Conservation (phyloP, 2,113 vertebrate genomes). For the Toxostoma redivivum region DNA sequence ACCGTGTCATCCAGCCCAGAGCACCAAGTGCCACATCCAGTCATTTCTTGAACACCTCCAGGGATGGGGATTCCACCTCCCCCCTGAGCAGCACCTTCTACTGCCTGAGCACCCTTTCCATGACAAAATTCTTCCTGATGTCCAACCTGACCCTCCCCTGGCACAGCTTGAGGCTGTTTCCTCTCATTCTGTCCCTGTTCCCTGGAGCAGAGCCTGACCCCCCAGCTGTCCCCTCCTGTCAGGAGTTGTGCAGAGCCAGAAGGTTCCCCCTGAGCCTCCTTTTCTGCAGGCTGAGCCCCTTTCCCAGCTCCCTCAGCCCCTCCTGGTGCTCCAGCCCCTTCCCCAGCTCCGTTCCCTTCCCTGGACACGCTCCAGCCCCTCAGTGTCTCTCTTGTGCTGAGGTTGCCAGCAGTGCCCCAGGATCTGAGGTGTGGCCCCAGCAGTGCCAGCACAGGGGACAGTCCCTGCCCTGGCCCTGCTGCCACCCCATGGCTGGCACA, state of each 20-base stretch:
- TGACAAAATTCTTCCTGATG: not conserved
- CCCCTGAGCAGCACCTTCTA: not conserved
- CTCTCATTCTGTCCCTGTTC: rapidly evolving
- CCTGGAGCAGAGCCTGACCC: not conserved
- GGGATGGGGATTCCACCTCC: rapidly evolving
- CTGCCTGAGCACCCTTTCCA: rapidly evolving
- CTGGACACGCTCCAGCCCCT: not conserved
- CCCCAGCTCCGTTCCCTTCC: not conserved
- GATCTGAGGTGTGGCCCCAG: too few species aligned
- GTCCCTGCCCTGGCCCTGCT: not conserved
- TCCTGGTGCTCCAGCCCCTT: not conserved
- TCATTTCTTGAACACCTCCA: too few species aligned
- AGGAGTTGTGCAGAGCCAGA: not conserved
- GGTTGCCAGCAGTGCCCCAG: too few species aligned
- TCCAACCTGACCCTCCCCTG: not conserved
- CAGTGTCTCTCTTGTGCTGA: not conserved
- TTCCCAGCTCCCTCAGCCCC: not conserved
- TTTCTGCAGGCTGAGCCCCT: not conserved
- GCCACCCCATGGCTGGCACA: not conserved
- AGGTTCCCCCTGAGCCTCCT: not conserved
- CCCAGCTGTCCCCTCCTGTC: not conserved
- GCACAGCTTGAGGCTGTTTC: rapidly evolving
- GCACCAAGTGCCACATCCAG: not conserved
- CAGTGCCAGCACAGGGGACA: not conserved
- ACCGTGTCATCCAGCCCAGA: not conserved